Evolutionary conservation across 2,797 vertebrate genomes (phyloP).

Genomic region (Danio albolineatus): DNA sequence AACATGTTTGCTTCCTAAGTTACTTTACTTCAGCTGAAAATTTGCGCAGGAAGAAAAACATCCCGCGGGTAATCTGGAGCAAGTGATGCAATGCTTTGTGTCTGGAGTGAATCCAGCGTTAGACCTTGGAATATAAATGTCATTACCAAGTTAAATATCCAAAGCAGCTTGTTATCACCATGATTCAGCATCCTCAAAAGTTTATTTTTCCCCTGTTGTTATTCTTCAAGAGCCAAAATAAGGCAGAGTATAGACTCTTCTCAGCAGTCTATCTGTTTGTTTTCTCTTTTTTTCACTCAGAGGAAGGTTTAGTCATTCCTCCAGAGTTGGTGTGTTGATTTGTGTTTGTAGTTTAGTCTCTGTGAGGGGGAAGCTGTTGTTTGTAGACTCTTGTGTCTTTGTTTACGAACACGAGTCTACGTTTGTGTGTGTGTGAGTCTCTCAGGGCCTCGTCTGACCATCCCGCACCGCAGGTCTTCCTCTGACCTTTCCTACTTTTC

Average conservation of each 20-base stretch:
- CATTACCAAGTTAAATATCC: too few relatives aligned
- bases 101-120: too few relatives aligned
- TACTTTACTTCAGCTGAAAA: too few relatives aligned
- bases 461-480: neutral
- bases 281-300: neutral
- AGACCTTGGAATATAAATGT: too few relatives aligned
- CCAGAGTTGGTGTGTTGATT: constrained; percentile 10
- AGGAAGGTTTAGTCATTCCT: neutral
- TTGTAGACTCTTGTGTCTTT: neutral
- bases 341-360: constrained; percentile 17
- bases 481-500: constrained; percentile 10
- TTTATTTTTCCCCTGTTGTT: neutral
- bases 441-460: neutral
- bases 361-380: neutral
- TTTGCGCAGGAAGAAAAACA: too few relatives aligned
- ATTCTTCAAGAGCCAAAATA: too few relatives aligned
- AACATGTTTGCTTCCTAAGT: too few relatives aligned
- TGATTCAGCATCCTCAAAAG: neutral
- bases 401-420: neutral
- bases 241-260: neutral
- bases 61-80: too few relatives aligned
- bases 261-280: constrained; percentile 1
- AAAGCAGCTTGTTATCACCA: too few relatives aligned
- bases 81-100: too few relatives aligned
- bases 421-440: neutral